Conservation (phyloP, 2,888 invertebrate genomes). For the Elysia crispata region DNA sequence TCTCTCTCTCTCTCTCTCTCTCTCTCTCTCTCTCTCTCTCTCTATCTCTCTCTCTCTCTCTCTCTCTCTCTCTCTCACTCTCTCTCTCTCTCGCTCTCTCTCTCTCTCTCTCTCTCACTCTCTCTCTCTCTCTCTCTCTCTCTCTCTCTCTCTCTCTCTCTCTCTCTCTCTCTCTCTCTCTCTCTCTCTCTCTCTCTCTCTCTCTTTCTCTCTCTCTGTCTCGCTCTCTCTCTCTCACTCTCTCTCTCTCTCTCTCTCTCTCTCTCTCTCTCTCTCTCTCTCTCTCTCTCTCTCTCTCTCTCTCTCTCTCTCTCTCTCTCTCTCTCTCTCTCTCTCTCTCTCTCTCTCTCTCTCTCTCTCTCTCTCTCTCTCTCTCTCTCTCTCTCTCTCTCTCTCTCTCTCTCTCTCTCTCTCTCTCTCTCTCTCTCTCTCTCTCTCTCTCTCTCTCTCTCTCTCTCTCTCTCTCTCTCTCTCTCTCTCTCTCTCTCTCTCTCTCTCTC, state of each 20-base stretch:
- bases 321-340: background rate
- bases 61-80: too few species aligned
- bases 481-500: too few species aligned
- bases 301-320: constrained; percentile 22
- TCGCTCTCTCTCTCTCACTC: background rate
- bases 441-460: too few species aligned
- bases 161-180: constrained; percentile 17
- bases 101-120: too few species aligned
- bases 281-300: constrained; percentile 14
- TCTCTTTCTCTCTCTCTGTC: background rate
- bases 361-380: background rate
- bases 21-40: too few species aligned
- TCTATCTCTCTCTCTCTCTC: constrained; percentile 29
- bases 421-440: too few species aligned
- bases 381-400: background rate
- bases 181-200: background rate
- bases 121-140: too few species aligned
- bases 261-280: constrained; percentile 16
- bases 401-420: background rate
- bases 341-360: too few species aligned
- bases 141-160: too few species aligned
- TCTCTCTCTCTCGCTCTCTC: too few species aligned
- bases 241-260: constrained; percentile 17
- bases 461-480: too few species aligned
- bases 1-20: constrained; percentile 9